A percentile compares a stretch with the other conserved stretches of the same genome.
phyloP scores from a whole-genome alignment of 2,113 vertebrate genomes.

The Danio rerio region GRCz12tu NC_133190.1:20245501-20246000 shows the following conservation, averaged over 20 bases:
- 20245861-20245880: neutral
- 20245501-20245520: constrained; percentile 4
- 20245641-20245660: constrained; percentile 5
- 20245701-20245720: constrained; percentile 3
- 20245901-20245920: neutral
- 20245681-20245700: neutral
- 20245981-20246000: constrained; percentile 64
- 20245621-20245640: constrained; percentile 18
- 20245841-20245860: neutral
- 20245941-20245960: constrained; percentile 43
- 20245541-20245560: neutral
- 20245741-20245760: neutral
- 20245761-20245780: constrained; percentile 13
- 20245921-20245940: constrained; percentile 37
- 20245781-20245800: neutral
- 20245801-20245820: neutral
- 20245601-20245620: constrained; percentile 29
- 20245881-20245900: neutral
- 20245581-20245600: constrained; percentile 30
- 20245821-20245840: neutral
- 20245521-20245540: constrained; percentile 13
- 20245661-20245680: constrained; percentile 19
- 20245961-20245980: constrained; percentile 81
- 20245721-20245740: neutral
- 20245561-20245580: constrained; percentile 24